Conservation (phyloP, 1,140 invertebrate species). For the Brachionus manjavacas region DNA sequence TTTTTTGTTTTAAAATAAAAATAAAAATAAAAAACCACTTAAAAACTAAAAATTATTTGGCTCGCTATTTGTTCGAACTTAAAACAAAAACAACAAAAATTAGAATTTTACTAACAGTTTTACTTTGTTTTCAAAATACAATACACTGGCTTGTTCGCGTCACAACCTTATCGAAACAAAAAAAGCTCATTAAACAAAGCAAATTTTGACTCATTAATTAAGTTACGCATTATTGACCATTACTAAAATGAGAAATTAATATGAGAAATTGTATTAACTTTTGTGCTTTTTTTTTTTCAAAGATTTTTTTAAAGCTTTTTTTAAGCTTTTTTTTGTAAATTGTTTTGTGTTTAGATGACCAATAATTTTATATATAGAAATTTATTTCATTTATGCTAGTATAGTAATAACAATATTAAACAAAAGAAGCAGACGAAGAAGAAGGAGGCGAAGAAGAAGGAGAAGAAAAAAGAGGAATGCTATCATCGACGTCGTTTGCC, state of each 20-base stretch:
- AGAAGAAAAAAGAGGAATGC: neutral
- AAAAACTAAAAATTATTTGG: neutral
- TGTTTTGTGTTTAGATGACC: slow-evolving; percentile 29
- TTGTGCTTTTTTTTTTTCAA: neutral
- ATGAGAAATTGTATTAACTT: neutral
- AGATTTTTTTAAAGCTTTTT: too few species aligned
- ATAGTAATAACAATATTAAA: neutral
- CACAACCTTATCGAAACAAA: neutral
- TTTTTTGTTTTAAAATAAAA: neutral
- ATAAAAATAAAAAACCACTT: neutral
- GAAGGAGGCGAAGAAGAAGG: neutral
- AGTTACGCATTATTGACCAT: neutral
- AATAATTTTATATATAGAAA: neutral
- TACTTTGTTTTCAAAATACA: neutral
- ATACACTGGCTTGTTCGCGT: neutral
- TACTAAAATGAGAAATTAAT: neutral
- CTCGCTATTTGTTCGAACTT: neutral
- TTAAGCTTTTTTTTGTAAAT: neutral
- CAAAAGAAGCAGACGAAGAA: too few species aligned
- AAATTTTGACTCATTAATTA: neutral
- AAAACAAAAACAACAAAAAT: neutral
- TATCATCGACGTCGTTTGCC: slow-evolving; percentile 3
- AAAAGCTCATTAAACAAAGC: neutral
- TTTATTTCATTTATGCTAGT: too few species aligned
- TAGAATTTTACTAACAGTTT: neutral